Base-by-base conservation (phyloP, 2,888 invertebrate genomes). In the Phalera bucephala region DNA sequence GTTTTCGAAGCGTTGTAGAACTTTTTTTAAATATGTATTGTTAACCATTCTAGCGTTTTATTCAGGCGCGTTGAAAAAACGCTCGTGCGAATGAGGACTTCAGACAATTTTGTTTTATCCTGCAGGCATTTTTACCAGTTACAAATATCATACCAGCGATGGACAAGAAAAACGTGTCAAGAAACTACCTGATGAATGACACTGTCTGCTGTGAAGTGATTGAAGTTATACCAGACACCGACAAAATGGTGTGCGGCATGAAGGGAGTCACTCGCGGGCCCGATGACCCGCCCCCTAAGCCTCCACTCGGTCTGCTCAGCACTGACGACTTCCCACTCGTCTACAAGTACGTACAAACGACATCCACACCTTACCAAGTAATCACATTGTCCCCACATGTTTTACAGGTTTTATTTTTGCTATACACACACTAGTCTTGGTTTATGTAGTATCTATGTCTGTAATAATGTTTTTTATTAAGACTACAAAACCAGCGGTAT, bases 191-290 rank as follows among this genome's bases (percentile, higher is more conserved):
- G 83, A 92, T 93, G 84, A 95, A 95, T 91, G 96, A 96, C 89
- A 93, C 94, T 63, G 94, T 97, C 40, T 95, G 96, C 91, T 96
- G 96, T 81, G 96, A 96, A 91, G 94, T 96, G 33, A 91, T 96
- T 66, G 96, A 95, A 91, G 94, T 96, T 49, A 95, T 95, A 75
- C 94, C 95, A 29, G 96, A 96, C 79, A 94, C 95, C 35, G 96
- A 96, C 88, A 96, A 96, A 91, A 93, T 97, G 90, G 94, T 95
- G 63, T 93, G 95, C 79, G 95, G 96, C 79, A 95, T 96, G 95
- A 94, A 95, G 84, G 95, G 95, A 47, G 90, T 93, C 56, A 92
- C 94, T 58, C 91, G 94, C 65, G 91, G 92, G 46, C 91, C 94
- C 13, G 93, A 93, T 64, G 93, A 93, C 68, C 93, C 94, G 40